phyloP scores from a whole-genome alignment of 1,140 invertebrate species.

The Camponotus floridanus region DNA sequence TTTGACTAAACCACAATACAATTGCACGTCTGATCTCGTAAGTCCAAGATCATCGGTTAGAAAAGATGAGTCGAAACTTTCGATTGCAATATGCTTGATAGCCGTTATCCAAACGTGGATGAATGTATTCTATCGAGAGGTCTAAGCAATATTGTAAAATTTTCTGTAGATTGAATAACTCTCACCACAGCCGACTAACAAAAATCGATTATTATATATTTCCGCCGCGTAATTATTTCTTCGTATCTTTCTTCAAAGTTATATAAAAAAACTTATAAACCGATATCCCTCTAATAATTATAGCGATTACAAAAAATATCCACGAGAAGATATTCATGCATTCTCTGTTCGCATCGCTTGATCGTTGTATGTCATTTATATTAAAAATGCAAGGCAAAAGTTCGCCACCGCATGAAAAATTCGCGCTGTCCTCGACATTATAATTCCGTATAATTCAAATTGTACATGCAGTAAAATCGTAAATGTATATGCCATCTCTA shows the following conservation, averaged over 20 bases:
- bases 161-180: not conserved
- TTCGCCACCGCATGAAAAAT: not conserved
- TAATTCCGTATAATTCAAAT: not conserved
- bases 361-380: not conserved
- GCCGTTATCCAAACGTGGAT: not conserved
- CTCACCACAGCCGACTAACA: not conserved
- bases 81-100: not conserved
- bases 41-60: not conserved
- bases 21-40: not conserved
- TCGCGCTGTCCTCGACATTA: not conserved
- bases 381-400: slow-evolving; percentile 43
- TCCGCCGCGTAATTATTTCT: not conserved
- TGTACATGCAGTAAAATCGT: not conserved
- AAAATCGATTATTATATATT: not conserved
- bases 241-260: not conserved
- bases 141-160: slow-evolving; percentile 8
- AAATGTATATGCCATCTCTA: not conserved
- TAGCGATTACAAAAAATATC: not conserved
- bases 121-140: not conserved
- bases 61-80: not conserved
- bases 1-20: not conserved
- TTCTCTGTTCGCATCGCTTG: not conserved
- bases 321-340: not conserved
- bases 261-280: slow-evolving; percentile 16
- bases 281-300: slow-evolving; percentile 14